Conservation (phyloP, 2,113 vertebrate genomes). For the Dipodomys stephensi region DNA sequence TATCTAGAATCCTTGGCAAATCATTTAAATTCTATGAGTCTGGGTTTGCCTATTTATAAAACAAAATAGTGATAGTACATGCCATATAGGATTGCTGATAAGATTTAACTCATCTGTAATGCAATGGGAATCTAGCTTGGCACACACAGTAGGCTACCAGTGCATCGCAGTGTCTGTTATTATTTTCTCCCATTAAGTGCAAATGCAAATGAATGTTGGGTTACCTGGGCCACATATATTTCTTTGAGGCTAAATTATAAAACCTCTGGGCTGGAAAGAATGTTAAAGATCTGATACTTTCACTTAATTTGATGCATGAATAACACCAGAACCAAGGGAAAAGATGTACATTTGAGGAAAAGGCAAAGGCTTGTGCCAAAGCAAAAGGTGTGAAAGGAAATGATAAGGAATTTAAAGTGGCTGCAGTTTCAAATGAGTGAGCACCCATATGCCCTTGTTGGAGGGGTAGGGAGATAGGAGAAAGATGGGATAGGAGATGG, state of each 20-base stretch:
- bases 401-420: neutral
- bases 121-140: neutral
- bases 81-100: neutral
- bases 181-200: conserved; percentile 11
- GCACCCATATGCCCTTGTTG: neutral
- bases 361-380: conserved; percentile 5
- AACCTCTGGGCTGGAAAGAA: neutral
- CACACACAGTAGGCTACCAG: neutral
- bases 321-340: neutral
- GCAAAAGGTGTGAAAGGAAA: neutral
- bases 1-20: conserved; percentile 9
- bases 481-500: neutral
- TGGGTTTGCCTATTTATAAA: neutral
- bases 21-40: neutral
- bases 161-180: neutral
- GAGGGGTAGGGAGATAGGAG: neutral
- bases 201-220: conserved; percentile 8
- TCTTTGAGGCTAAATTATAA: conserved; percentile 13
- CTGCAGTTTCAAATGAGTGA: neutral
- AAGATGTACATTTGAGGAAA: conserved; percentile 1
- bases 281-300: neutral
- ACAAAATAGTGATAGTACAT: neutral
- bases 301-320: conserved; percentile 8
- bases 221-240: neutral
- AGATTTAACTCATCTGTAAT: neutral